phyloP scores from a whole-genome alignment of 2,113 vertebrate species.

The Galemys pyrenaicus region DNA sequence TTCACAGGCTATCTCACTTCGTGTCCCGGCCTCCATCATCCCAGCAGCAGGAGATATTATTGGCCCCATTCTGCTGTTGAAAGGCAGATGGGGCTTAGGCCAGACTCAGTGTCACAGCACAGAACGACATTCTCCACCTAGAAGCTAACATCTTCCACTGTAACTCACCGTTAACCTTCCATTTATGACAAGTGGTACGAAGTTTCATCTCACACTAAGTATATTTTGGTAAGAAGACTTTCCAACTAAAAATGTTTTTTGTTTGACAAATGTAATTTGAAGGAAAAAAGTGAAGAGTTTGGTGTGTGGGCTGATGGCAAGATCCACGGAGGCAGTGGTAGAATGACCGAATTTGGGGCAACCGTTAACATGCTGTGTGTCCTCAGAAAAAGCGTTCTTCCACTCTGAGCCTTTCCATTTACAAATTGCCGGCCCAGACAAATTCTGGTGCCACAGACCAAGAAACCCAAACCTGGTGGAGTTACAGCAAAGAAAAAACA shows the following conservation, averaged over 20 bases:
- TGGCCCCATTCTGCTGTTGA: neutral
- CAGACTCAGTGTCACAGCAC: neutral
- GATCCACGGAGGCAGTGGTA: neutral
- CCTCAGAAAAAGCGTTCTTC: neutral
- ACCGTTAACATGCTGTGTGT: neutral
- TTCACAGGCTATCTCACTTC: fast-evolving
- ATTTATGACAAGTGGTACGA: neutral
- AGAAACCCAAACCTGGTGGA: too few relatives aligned
- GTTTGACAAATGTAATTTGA: neutral
- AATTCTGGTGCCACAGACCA: neutral
- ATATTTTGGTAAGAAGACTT: neutral
- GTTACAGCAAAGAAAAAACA: too few relatives aligned
- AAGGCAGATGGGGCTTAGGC: neutral
- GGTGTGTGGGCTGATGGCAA: neutral
- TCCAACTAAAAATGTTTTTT: neutral
- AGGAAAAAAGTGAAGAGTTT: neutral
- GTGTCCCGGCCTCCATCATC: neutral
- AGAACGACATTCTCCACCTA: neutral
- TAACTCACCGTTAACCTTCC: neutral
- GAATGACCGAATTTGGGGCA: too few relatives aligned
- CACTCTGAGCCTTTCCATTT: neutral
- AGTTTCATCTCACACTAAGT: neutral
- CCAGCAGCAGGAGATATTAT: neutral
- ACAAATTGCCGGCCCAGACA: too few relatives aligned
- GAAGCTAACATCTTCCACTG: neutral